Evolutionary conservation across 2,888 invertebrate species (phyloP).

Genomic region (Branchinecta sandiegonensis): DNA sequence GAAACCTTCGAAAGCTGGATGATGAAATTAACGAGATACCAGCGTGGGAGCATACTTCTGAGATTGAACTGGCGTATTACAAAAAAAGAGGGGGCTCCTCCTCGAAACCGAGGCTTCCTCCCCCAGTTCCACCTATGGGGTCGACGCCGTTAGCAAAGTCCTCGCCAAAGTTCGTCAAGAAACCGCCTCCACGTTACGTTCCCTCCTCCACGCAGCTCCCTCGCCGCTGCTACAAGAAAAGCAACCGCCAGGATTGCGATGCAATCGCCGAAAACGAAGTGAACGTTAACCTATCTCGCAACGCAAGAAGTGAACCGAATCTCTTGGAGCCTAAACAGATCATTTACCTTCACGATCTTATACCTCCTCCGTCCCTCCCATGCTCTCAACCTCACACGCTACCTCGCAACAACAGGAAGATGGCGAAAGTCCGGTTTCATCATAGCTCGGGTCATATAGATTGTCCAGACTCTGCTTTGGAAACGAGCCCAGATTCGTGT

Average conservation of each 20-base stretch:
- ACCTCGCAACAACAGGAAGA: neutral
- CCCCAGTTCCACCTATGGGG: neutral
- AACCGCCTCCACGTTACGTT: neutral
- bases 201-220: neutral
- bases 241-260: neutral
- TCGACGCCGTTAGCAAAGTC: neutral
- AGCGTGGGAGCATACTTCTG: conserved; percentile 6
- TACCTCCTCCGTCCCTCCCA: neutral
- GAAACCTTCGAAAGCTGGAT: neutral
- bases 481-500: too few relatives aligned
- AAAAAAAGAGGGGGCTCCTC: neutral
- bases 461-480: too few relatives aligned
- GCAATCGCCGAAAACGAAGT: neutral
- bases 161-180: neutral
- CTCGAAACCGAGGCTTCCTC: neutral
- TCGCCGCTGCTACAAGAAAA: conserved; percentile 10
- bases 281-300: neutral
- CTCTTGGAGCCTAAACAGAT: neutral
- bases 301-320: conserved; percentile 5
- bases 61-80: neutral
- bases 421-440: conserved; percentile 4
- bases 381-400: neutral
- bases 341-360: neutral
- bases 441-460: neutral
- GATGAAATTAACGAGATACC: neutral